These are phyloP conservation scores for Nerophis ophidion DNA, from an alignment of 2,113 vertebrate genomes.

Conservation along the genomic window DNA sequence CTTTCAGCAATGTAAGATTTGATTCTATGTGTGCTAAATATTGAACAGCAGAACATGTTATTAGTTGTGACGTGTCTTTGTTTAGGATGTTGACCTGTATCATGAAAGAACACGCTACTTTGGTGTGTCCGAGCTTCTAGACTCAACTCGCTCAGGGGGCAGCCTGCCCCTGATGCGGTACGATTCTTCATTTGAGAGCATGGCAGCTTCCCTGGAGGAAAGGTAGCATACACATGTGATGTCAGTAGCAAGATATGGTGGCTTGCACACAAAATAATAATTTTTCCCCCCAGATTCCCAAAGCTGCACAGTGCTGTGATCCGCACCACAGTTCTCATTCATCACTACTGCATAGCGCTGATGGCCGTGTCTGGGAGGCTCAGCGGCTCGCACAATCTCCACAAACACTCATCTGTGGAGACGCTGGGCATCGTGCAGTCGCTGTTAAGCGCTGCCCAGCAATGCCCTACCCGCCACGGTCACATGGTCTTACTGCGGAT, in stretches of 20 bases:
- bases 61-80: constrained; percentile 2
- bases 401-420: constrained; percentile 93
- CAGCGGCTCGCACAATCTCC: constrained; percentile 70
- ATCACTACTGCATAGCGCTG: constrained; percentile 91
- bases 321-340: constrained; percentile 88
- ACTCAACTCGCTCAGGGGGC: constrained; percentile 85
- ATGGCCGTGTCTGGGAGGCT: constrained; percentile 83
- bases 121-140: constrained; percentile 89
- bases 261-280: background rate
- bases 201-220: constrained; percentile 87
- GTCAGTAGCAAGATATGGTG: background rate
- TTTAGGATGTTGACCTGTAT: constrained; percentile 85
- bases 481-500: constrained; percentile 95
- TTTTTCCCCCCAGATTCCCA: constrained; percentile 79
- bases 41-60: background rate
- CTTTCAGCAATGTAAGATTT: constrained; percentile 81
- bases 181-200: constrained; percentile 92
- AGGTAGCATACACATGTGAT: constrained; percentile 68
- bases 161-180: constrained; percentile 88
- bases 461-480: constrained; percentile 84
- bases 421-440: constrained; percentile 92
- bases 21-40: background rate
- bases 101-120: constrained; percentile 89
- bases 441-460: constrained; percentile 79
- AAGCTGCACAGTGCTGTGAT: constrained; percentile 92